Percentiles rank a stretch among this genome's conserved stretches.
These are phyloP conservation scores for Diuraphis noxia DNA, from an alignment of 1,140 invertebrate genomes.

Conservation along the genomic window DNA sequence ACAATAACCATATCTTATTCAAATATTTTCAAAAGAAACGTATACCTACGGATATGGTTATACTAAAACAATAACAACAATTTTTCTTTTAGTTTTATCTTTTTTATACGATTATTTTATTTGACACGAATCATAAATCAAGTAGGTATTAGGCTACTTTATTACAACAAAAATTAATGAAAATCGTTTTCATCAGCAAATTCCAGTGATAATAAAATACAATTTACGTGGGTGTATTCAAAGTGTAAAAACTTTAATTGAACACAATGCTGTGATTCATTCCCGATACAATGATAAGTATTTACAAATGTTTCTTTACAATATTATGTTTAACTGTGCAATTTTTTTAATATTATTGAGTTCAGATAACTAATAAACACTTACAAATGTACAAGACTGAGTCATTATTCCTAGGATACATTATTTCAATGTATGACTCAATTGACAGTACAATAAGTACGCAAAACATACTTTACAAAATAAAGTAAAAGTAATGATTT, in stretches of 20 bases:
- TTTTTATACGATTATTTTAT: neutral
- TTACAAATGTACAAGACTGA: constrained; percentile 17
- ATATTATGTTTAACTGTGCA: constrained; percentile 3
- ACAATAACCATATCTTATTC: neutral
- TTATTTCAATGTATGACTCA: neutral
- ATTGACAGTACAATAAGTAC: neutral
- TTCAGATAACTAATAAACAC: neutral
- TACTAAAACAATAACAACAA: neutral
- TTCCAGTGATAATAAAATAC: constrained; percentile 4
- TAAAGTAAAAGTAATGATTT: neutral
- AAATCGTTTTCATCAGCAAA: constrained; percentile 1
- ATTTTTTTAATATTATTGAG: neutral
- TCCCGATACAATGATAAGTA: constrained; percentile 18
- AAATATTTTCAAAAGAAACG: neutral
- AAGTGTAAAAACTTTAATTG: neutral
- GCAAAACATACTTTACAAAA: neutral
- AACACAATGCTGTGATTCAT: neutral
- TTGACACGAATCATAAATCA: neutral
- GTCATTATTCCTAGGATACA: neutral
- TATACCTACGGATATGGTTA: neutral
- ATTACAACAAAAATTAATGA: neutral
- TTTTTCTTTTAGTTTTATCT: neutral
- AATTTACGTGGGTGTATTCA: neutral
- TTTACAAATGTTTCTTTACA: neutral
- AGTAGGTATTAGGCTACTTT: neutral